Base-by-base conservation (phyloP, 2,888 invertebrate genomes). In the Holacanthella duospinosa region DNA sequence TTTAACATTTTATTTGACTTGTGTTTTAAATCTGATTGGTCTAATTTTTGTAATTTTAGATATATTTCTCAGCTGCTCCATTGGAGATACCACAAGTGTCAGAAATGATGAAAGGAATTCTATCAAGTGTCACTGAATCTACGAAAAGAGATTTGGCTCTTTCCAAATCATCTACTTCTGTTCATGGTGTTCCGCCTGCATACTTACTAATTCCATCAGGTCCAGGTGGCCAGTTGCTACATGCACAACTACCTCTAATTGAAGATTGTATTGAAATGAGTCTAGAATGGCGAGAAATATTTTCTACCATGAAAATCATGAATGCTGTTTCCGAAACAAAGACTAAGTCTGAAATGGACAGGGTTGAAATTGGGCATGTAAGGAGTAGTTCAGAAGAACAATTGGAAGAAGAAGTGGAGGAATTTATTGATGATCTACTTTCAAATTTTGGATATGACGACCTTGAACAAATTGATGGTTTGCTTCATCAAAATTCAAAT, bases 21-120 rank as follows among this genome's bases (percentile, higher is more conserved):
- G n/a, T n/a, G n/a, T n/a, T n/a, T n/a, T n/a, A n/a, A n/a, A n/a
- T n/a, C n/a, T n/a, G n/a, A n/a, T n/a, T n/a, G n/a, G n/a, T n/a
- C 19, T 28, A 16, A 29, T 55, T 6, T 28, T 55, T 55, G 55
- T 29, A 27, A 6, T 58, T 36, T 25, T 44, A 59, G 59, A 44
- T 59, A 3, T 59, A 59, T 44, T 59, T 59, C 26, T 24, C 59
- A 27, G 29, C 27, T 12, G 19, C 29, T 6, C 55, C 24, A 16
- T 16, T 55, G 59, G 43, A 59, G 24, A 59, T 24, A 19, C 12
- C 27, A 12, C 6, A 55, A 29, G 24, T 26, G 25, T 6, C 25
- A 12, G 27, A 28, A 6, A 12, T 58, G 25, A 6, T 58, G 36
- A 29, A 58, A 21, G 21, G 21, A 4, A 48, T 48, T 36, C 16